Conservation (phyloP, 1,140 invertebrate genomes). For the Drosophila pachea region DNA sequence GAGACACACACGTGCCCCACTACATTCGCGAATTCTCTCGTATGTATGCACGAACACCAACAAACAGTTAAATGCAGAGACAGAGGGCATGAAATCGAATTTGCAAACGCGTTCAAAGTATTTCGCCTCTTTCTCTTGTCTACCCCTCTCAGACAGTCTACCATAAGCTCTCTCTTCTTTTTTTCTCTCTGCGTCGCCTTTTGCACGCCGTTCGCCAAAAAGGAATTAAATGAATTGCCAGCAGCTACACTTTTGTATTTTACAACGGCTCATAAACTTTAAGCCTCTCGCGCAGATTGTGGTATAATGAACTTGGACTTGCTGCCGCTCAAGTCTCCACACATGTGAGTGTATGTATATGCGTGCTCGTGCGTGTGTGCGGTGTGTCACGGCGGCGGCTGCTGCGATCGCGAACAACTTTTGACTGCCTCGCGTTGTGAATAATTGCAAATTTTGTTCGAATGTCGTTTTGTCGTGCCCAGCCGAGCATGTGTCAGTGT, state of each 20-base stretch:
- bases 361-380: constrained; percentile 16
- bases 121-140: constrained; percentile 31
- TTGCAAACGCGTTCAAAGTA: constrained; percentile 68
- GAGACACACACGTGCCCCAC: constrained; percentile 74
- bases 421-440: constrained; percentile 61
- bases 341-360: constrained; percentile 4
- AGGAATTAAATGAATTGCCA: constrained; percentile 47
- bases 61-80: constrained; percentile 16
- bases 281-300: constrained; percentile 49
- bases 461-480: constrained; percentile 57
- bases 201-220: constrained; percentile 37
- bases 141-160: no score
- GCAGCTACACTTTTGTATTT: constrained; percentile 47
- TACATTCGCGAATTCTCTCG: constrained; percentile 69
- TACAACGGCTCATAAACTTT: constrained; percentile 69
- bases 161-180: neutral
- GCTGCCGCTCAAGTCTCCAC: constrained; percentile 31
- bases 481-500: constrained; percentile 36
- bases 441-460: constrained; percentile 71
- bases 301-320: constrained; percentile 58
- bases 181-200: constrained; percentile 12
- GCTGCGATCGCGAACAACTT: constrained; percentile 63
- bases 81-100: constrained; percentile 44
- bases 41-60: constrained; percentile 24
- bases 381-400: constrained; percentile 47